Conservation (phyloP, 30 jellyfish, hydroid and myxozoan genomes). For the Phacellophora camtschatica region DNA sequence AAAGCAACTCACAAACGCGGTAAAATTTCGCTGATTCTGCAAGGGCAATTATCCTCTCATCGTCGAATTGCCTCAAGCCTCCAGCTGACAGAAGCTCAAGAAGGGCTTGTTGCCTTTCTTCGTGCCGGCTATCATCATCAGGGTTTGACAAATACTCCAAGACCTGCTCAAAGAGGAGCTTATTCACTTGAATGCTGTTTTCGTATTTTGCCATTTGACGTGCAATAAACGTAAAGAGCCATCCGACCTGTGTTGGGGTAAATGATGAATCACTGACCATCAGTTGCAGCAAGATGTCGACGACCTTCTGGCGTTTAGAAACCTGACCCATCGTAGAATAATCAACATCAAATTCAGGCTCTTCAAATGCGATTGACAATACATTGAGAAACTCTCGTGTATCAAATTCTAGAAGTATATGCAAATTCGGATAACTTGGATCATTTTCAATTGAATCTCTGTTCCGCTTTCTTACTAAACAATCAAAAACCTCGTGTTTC, state of each 20-base stretch:
- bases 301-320: conserved; percentile 90
- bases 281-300: conserved; percentile 84
- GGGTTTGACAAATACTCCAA: conserved; percentile 88
- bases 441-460: conserved; percentile 59
- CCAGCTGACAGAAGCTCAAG: conserved; percentile 93
- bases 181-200: conserved; percentile 75
- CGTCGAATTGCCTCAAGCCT: conserved; percentile 88
- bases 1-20: conserved; percentile 92
- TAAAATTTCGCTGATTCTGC: conserved; percentile 95
- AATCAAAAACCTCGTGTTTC: conserved; percentile 76
- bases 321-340: conserved; percentile 49
- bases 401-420: conserved; percentile 80
- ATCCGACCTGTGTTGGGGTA: conserved; percentile 96
- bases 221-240: conserved; percentile 94
- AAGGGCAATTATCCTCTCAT: conserved; percentile 74
- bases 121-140: conserved; percentile 95
- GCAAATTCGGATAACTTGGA: conserved; percentile 75
- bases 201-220: conserved; percentile 97
- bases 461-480: conserved; percentile 51
- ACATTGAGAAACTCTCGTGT: conserved; percentile 94
- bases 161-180: conserved; percentile 91
- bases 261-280: conserved; percentile 86
- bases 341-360: conserved; percentile 82
- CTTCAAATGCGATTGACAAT: conserved; percentile 92
- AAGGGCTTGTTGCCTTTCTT: conserved; percentile 97